Evolutionary conservation across 1,140 invertebrate species (phyloP), one percentile per base, ranked within the genome.

Genomic region (Harpegnathos saltator): DNA sequence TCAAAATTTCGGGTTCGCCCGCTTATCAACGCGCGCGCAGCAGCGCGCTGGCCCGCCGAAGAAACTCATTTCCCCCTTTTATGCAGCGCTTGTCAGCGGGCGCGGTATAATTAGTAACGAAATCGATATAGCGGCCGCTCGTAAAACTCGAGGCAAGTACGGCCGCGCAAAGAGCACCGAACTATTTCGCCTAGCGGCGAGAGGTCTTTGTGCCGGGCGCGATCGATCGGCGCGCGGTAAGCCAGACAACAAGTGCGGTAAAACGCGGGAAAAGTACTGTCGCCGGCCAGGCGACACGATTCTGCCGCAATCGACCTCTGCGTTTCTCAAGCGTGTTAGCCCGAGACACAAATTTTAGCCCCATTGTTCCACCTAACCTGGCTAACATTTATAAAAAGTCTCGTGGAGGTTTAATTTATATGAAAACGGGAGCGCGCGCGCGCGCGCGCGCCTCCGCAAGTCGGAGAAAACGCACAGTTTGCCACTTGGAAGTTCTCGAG

Each of bases 181-280:
- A 17, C 44, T 52, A 33, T 75, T 75, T 65, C 26, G 5, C 14
- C 59, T 22, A 52, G n/a, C n/a, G 24, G 44, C 26, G 22, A 65
- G 33, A 5, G 38, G 61, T 5, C 61, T 66, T 77, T 74, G 72
- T 77, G 29, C 56, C 38, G 61, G 14, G 26, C 17, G n/a, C 61
- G 12, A 75, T 75, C 73, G 73, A 75, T 75, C 61, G 59, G 17
- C n/a, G n/a, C n/a, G n/a, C 5, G n/a, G 38, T 44, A 44, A 44
- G 29, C 69, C 15, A 12, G 33, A 74, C n/a, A 74, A 5, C 33
- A 26, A 62, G 48, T n/a, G 22, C 33, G 38, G 56, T 48, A 74
- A 48, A 74, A 61, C 61, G n/a, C 73, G 61, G 19, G 15, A 38
- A 74, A 77, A 52, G 26, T 77, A 56, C n/a, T 29, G n/a, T 68